Percentiles rank a stretch among this genome's conserved stretches.
Evolutionary conservation across 2,797 vertebrate genomes (phyloP).

Genomic region (Lateolabrax maculatus): DNA sequence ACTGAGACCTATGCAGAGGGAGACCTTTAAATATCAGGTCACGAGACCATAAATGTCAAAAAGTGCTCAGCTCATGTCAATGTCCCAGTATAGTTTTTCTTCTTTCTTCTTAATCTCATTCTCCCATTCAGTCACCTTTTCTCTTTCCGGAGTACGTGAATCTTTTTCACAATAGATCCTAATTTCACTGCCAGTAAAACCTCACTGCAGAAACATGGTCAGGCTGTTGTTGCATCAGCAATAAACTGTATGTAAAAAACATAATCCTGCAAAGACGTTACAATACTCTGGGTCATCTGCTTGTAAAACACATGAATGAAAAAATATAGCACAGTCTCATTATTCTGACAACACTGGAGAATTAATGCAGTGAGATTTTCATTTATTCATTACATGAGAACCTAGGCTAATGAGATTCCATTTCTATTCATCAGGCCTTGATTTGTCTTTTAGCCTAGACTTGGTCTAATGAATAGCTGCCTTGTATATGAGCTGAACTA

Average conservation of each 20-base stretch:
- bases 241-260: neutral
- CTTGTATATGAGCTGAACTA: conserved; percentile 26
- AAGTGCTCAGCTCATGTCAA: neutral
- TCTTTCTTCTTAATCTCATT: neutral
- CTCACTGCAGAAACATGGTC: neutral
- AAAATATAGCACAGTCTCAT: conserved; percentile 38
- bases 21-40: conserved; percentile 58
- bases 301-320: conserved; percentile 16
- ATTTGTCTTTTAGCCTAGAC: conserved; percentile 40
- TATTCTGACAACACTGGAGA: conserved; percentile 49
- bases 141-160: neutral
- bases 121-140: conserved; percentile 1
- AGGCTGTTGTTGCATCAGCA: neutral
- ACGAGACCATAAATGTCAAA: conserved; percentile 24
- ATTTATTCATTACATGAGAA: conserved; percentile 70
- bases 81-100: neutral
- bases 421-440: conserved; percentile 49
- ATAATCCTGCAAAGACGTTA: conserved; percentile 6
- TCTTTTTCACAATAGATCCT: conserved; percentile 14
- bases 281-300: neutral
- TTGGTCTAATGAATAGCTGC: conserved; percentile 42
- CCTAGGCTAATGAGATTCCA: conserved; percentile 60
- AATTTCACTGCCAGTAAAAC: conserved; percentile 17
- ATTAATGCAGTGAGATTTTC: conserved; percentile 49
- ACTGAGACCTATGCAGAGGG: conserved; percentile 18